Evolutionary conservation across 2,113 vertebrate genomes (phyloP).

Genomic region (Mystacornis crossleyi): DNA sequence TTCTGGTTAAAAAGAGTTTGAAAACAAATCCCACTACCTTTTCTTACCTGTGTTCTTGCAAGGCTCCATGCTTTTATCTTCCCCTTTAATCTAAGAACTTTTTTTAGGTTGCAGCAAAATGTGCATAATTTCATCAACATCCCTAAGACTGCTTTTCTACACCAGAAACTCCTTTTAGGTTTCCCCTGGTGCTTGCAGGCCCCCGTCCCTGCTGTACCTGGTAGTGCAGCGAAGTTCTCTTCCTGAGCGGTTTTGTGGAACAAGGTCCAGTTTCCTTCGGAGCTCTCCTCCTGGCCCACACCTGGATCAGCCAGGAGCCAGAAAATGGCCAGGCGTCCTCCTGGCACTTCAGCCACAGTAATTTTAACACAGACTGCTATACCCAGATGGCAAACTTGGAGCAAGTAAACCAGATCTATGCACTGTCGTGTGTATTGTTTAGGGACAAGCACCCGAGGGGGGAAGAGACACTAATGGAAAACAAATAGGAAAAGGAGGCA

Average conservation of each 20-base stretch:
- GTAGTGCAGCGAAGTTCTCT: neutral
- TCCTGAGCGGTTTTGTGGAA: neutral
- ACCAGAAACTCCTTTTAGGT: neutral
- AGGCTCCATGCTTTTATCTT: neutral
- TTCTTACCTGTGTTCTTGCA: neutral
- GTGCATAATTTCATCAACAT: neutral
- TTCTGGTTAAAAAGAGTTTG: neutral
- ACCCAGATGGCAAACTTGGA: neutral
- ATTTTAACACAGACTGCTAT: neutral
- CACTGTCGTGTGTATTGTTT: fast-evolving
- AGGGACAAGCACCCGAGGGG: neutral
- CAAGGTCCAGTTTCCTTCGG: fast-evolving
- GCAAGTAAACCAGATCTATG: neutral
- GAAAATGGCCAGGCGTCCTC: neutral
- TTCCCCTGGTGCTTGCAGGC: neutral
- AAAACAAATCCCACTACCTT: neutral
- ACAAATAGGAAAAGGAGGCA: neutral
- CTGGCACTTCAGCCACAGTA: neutral
- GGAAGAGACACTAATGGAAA: neutral
- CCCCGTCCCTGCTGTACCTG: neutral
- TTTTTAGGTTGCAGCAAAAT: neutral
- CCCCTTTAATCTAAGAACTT: neutral
- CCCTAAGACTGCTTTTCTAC: neutral
- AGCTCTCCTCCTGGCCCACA: neutral
- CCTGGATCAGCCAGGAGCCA: neutral